Conservation (phyloP, 2,797 vertebrate genomes). For the Pseudomugil tenellus region DNA sequence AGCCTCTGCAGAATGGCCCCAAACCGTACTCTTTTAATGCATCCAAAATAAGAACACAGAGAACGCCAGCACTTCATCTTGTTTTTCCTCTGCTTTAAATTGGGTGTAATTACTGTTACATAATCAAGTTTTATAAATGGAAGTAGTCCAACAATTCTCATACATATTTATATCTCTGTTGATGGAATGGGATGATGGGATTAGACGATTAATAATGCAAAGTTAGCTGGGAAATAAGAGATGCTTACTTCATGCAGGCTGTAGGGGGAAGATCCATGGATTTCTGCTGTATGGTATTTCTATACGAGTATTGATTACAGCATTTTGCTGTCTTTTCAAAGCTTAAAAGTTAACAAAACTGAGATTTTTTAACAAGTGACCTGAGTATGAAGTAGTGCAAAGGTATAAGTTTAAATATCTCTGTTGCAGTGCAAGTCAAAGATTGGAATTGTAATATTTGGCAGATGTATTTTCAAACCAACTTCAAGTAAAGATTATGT, state of each 20-base stretch:
- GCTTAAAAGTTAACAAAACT: constrained; percentile 18
- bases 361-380: neutral
- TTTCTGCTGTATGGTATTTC: constrained; percentile 9
- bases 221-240: constrained; percentile 34
- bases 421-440: neutral
- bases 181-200: constrained; percentile 21
- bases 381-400: constrained; percentile 5
- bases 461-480: neutral
- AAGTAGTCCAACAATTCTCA: constrained; percentile 27
- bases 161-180: constrained; percentile 11
- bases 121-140: constrained; percentile 19
- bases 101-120: constrained; percentile 17
- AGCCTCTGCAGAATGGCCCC: constrained; percentile 28
- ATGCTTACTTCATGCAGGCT: constrained; percentile 11
- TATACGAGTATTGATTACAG: constrained; percentile 25
- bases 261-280: constrained; percentile 13
- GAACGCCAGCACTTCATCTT: neutral
- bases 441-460: constrained; percentile 10
- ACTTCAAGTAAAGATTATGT: constrained; percentile 32
- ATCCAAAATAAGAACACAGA: constrained; percentile 21
- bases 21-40: constrained; percentile 34
- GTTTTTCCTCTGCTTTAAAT: constrained; percentile 10
- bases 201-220: constrained; percentile 36
- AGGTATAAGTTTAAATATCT: neutral
- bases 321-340: constrained; percentile 1